phyloP scores from a whole-genome alignment of 2,888 invertebrate genomes.

The Leucophenga maculata region DNA sequence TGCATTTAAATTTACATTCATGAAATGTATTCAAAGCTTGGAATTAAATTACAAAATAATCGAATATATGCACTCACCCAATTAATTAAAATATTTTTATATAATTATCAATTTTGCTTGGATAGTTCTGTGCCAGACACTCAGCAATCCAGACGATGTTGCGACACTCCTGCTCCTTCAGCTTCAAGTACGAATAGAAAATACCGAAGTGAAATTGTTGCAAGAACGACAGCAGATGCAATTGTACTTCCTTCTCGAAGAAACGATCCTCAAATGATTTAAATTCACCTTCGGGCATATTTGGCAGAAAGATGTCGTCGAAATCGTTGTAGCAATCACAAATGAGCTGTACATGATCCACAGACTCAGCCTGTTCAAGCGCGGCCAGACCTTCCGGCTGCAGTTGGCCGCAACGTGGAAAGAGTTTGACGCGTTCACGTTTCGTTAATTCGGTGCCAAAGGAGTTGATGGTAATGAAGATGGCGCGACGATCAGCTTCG shows the following conservation, averaged over 20 bases:
- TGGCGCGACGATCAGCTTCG: slow-evolving; percentile 96
- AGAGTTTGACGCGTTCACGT: slow-evolving; percentile 92
- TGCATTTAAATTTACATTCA: no score
- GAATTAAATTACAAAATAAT: no score
- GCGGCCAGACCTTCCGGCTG: slow-evolving; percentile 92
- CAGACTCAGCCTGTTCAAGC: slow-evolving; percentile 89
- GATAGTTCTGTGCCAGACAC: slow-evolving; percentile 96
- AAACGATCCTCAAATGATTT: slow-evolving; percentile 90
- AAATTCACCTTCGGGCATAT: no score
- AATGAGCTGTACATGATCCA: slow-evolving; percentile 98
- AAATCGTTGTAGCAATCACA: slow-evolving; percentile 97
- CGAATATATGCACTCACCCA: no score
- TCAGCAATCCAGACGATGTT: slow-evolving; percentile 99
- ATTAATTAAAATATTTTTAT: slow-evolving; percentile 17
- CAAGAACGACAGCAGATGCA: slow-evolving; percentile 94
- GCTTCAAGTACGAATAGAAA: slow-evolving; percentile 96
- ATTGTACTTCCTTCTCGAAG: slow-evolving; percentile 79
- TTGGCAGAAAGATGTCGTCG: no score
- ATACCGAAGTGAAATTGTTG: slow-evolving; percentile 99
- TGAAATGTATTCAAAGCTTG: no score
- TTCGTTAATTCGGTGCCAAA: slow-evolving; percentile 96
- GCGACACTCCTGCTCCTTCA: slow-evolving; percentile 97
- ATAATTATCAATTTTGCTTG: slow-evolving; percentile 15
- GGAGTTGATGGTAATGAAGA: slow-evolving; percentile 98
- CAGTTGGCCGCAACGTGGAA: slow-evolving; percentile 93